Base-by-base conservation (phyloP, 2,888 invertebrate species). In the Eupithecia dodoneata region DNA sequence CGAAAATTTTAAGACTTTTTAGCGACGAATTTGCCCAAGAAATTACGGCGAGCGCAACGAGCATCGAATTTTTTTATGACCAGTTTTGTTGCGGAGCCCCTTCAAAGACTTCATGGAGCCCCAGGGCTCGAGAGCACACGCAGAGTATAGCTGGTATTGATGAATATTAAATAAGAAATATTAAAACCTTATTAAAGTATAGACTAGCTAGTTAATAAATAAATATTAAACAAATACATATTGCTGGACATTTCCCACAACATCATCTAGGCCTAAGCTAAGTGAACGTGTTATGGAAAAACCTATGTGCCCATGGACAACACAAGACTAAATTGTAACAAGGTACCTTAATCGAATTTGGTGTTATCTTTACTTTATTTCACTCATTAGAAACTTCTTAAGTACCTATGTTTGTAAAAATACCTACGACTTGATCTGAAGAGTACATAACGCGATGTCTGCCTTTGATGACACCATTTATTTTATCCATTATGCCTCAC, bases 401-500 rank as follows among this genome's bases (percentile, higher is more conserved):
- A 7, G 7, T 52, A 30, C 30, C 30, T 30, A 52, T 52, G 9
- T 47, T 10, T 15, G 4, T 52, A 52, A 52, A 52, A 42, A 42
- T 67, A 44, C 67, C 3, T 66, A 44, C 44, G n/a, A 66, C 15
- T 42, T 66, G 66, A 66, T 44, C 66, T n/a, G 44, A 42, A 44
- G 42, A 42, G 42, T 66, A 66, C 4, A 4, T 66, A 66, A 41
- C 41, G n/a, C 52, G 30, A 63, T 44, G 44, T 13, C 5, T 72
- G 30, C 30, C 18, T 15, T 41, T 66, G 73, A 73, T 5, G 73
- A 73, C 42, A 49, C 42, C 41, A 42, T 73, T 73, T 41, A 49
- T 66, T 67, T 12, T 30, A 72, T 72, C 72, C 42, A 67, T 66
- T 15, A 49, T 7, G 49, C 6, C 18, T 7, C 63, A 73, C 73